Percentiles rank a stretch among this genome's conserved stretches.
phyloP scores from a whole-genome alignment of 2,113 vertebrate species.

The Amia ocellicauda region DNA sequence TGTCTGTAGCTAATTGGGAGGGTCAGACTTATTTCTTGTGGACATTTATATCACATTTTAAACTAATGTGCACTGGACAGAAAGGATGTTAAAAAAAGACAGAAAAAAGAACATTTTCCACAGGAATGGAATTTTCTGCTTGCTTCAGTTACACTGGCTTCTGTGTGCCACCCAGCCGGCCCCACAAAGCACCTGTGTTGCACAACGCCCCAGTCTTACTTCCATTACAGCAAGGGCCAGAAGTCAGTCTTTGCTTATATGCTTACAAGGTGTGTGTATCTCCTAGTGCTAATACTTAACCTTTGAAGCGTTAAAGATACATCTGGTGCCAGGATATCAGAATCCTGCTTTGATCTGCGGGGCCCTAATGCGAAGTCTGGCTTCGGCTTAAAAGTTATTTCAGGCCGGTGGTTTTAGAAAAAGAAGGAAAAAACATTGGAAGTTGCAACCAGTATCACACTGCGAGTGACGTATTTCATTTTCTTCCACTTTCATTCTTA shows the following conservation, averaged over 20 bases:
- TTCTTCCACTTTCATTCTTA: too few relatives aligned
- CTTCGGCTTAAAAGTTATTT: too few relatives aligned
- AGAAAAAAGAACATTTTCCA: not conserved
- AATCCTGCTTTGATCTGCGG: too few relatives aligned
- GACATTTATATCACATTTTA: not conserved
- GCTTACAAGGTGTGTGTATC: not conserved
- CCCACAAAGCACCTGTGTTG: conserved; percentile 37
- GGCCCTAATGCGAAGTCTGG: too few relatives aligned
- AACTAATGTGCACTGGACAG: not conserved
- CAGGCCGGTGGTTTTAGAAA: too few relatives aligned
- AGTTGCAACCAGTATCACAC: too few relatives aligned
- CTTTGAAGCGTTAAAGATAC: not conserved
- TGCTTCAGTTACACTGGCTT: conserved; percentile 39
- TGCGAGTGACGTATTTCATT: too few relatives aligned
- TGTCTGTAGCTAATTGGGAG: too few relatives aligned
- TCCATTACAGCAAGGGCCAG: not conserved
- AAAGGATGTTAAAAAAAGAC: too few relatives aligned
- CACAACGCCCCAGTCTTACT: conserved; percentile 14
- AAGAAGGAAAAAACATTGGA: too few relatives aligned
- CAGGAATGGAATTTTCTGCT: conserved; percentile 50
- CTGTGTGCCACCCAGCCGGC: conserved; percentile 39
- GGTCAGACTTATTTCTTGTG: too few relatives aligned
- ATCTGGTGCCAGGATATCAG: too few relatives aligned
- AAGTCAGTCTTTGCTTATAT: not conserved
- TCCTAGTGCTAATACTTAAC: not conserved